A percentile compares a stretch with the other conserved stretches of the same genome.
These are phyloP conservation scores for Xenopus borealis DNA, from an alignment of 2,113 vertebrate species.

Conservation along the genomic window DNA sequence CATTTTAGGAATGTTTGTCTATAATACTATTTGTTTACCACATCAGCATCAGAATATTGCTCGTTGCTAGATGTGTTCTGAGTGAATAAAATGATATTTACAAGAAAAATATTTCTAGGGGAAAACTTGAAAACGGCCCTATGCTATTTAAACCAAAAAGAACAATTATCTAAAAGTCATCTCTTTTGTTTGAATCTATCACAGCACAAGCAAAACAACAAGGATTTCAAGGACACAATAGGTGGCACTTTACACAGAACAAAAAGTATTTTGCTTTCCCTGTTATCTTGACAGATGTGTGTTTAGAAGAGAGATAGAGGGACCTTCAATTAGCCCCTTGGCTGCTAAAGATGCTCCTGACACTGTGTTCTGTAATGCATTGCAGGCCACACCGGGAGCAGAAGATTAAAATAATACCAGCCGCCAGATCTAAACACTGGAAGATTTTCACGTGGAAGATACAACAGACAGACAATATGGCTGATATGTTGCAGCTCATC, in stretches of 20 bases:
- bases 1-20: no score
- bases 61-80: neutral
- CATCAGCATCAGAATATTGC: no score
- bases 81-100: neutral
- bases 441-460: constrained; percentile 28
- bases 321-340: constrained; percentile 45
- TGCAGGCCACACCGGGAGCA: constrained; percentile 36
- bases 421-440: constrained; percentile 18
- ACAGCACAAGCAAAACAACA: constrained; percentile 29
- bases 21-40: no score
- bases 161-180: constrained; percentile 39
- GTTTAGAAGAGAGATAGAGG: constrained; percentile 36
- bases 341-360: constrained; percentile 33
- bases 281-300: constrained; percentile 32
- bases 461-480: constrained; percentile 6
- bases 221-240: constrained; percentile 41
- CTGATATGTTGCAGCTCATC: neutral
- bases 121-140: neutral
- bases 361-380: constrained; percentile 34
- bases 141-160: constrained; percentile 22
- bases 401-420: constrained; percentile 37
- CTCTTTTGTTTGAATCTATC: constrained; percentile 38
- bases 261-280: constrained; percentile 40
- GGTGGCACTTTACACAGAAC: constrained; percentile 43
- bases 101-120: neutral